phyloP scores from a whole-genome alignment of 2,888 invertebrate genomes.

The Nomada fabriciana region DNA sequence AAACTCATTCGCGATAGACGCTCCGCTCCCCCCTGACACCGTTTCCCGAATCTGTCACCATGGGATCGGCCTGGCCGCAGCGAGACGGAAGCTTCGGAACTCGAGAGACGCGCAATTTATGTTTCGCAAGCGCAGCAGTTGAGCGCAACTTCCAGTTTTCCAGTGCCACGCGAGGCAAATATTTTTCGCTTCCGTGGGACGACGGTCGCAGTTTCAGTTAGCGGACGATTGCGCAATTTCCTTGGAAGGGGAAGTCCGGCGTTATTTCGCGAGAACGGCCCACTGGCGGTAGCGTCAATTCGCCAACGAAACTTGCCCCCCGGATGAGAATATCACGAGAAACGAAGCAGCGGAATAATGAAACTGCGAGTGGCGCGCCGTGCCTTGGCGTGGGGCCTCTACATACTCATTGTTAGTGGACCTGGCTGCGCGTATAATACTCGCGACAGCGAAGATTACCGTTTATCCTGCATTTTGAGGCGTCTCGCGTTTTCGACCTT shows the following conservation, averaged over 20 bases:
- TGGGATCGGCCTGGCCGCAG: no score
- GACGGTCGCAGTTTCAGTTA: no score
- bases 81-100: background rate
- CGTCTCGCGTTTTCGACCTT: background rate
- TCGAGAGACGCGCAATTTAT: background rate
- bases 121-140: background rate
- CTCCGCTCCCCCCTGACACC: no score
- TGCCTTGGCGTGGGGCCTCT: background rate
- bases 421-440: no score
- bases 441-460: conserved; percentile 12
- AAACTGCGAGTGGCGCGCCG: background rate
- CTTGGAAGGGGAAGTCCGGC: background rate
- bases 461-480: background rate
- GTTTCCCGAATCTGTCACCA: no score
- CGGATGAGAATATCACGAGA: background rate
- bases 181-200: no score
- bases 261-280: background rate
- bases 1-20: no score
- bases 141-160: no score
- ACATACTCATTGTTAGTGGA: no score
- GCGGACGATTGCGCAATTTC: background rate
- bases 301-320: no score
- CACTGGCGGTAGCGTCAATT: background rate
- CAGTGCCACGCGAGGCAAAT: background rate
- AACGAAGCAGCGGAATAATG: background rate